These are phyloP conservation scores for Oedothorax gibbosus DNA, from an alignment of 1,140 invertebrate species.

Conservation along the genomic window DNA sequence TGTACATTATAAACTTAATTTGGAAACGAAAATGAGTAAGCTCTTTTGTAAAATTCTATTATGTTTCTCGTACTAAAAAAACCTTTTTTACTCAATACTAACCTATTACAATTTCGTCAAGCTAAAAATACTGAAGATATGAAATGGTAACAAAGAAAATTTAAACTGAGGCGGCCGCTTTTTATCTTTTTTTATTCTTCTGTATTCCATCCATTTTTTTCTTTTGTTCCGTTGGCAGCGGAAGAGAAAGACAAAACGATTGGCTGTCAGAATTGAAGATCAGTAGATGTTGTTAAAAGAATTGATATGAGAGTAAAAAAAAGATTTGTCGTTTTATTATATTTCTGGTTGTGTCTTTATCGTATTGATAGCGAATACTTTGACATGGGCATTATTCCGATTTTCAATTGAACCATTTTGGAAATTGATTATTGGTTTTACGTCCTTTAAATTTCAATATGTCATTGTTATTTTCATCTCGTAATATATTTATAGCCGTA, in stretches of 20 bases:
- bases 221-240: constrained; percentile 16
- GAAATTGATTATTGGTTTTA: background rate
- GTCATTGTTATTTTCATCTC: too few relatives aligned
- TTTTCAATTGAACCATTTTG: background rate
- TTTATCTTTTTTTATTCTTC: constrained; percentile 17
- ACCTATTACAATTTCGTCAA: too few relatives aligned
- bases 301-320: constrained; percentile 34
- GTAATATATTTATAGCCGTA: too few relatives aligned
- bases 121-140: constrained; percentile 3
- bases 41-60: too few relatives aligned
- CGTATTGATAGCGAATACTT: background rate
- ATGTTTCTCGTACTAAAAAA: too few relatives aligned
- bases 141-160: constrained; percentile 28
- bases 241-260: constrained; percentile 40
- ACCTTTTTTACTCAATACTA: too few relatives aligned
- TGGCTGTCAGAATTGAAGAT: constrained; percentile 32
- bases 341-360: background rate
- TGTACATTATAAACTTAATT: too few relatives aligned
- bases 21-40: too few relatives aligned
- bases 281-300: constrained; percentile 23
- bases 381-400: background rate
- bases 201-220: background rate
- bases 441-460: too few relatives aligned
- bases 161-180: constrained; percentile 41
- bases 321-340: background rate